Evolutionary conservation across 2,888 invertebrate species (phyloP).

Genomic region (Falcaria lacertinaria): DNA sequence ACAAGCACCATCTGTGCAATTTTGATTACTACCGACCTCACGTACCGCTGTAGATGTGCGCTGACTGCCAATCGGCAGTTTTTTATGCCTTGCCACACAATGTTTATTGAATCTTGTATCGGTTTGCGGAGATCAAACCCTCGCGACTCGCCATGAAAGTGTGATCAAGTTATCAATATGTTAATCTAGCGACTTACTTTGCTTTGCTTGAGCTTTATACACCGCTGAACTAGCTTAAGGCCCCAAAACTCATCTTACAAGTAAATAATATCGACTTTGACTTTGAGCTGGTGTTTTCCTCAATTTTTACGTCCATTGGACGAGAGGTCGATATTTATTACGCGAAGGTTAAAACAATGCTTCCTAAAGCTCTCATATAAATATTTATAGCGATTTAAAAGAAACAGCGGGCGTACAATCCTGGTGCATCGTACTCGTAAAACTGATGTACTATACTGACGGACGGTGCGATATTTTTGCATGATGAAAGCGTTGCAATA

Average conservation of each 20-base stretch:
- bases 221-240: no score
- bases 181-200: not conserved
- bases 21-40: slow-evolving; percentile 51
- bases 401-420: slow-evolving; percentile 4
- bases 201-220: no score
- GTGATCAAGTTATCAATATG: slow-evolving; percentile 12
- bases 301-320: not conserved
- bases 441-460: slow-evolving; percentile 13
- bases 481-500: not conserved
- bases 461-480: slow-evolving; percentile 2
- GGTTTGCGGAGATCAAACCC: slow-evolving; percentile 54
- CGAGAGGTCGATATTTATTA: not conserved
- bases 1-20: slow-evolving; percentile 37
- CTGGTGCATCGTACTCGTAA: slow-evolving; percentile 25
- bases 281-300: not conserved
- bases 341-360: not conserved
- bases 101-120: slow-evolving; percentile 73
- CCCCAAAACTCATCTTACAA: not conserved
- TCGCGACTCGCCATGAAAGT: slow-evolving; percentile 30
- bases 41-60: slow-evolving; percentile 52
- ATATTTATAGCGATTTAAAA: not conserved
- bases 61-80: slow-evolving; percentile 58
- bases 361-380: not conserved
- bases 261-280: not conserved
- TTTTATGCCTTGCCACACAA: slow-evolving; percentile 65